phyloP scores from a whole-genome alignment of 2,888 invertebrate genomes.

The Sesamia inferens region DNA sequence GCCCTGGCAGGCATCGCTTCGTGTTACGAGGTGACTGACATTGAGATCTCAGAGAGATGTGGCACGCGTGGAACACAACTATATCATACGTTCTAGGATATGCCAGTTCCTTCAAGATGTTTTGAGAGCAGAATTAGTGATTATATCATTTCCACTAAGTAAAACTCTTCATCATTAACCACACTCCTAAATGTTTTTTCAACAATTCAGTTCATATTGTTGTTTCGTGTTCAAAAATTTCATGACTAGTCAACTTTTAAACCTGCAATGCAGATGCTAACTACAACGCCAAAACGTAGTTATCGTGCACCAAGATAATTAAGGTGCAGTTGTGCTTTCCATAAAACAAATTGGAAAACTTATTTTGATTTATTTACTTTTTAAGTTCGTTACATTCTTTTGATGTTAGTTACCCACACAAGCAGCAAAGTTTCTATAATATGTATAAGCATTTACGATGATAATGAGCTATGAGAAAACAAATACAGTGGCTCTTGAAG shows the following conservation, averaged over 20 bases:
- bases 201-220: too few species aligned
- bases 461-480: constrained; percentile 6
- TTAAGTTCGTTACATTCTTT: constrained; percentile 1
- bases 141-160: not conserved
- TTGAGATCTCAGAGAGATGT: too few species aligned
- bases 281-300: constrained; percentile 14
- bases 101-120: not conserved
- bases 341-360: constrained; percentile 17
- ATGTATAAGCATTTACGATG: not conserved
- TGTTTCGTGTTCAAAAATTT: not conserved
- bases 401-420: constrained; percentile 35
- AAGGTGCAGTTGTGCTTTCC: not conserved
- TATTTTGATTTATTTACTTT: constrained; percentile 26
- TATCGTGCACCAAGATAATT: constrained; percentile 26
- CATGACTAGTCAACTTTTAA: not conserved
- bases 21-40: too few species aligned
- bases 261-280: constrained; percentile 39
- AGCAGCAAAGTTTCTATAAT: constrained; percentile 6
- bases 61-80: too few species aligned
- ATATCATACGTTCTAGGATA: not conserved
- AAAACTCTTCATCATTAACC: not conserved
- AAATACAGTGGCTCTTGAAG: not conserved
- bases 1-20: too few species aligned
- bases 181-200: too few species aligned
- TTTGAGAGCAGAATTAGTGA: not conserved